These are phyloP conservation scores for Rhinogobius similis DNA, from an alignment of 2,113 vertebrate genomes.

Conservation along the genomic window DNA sequence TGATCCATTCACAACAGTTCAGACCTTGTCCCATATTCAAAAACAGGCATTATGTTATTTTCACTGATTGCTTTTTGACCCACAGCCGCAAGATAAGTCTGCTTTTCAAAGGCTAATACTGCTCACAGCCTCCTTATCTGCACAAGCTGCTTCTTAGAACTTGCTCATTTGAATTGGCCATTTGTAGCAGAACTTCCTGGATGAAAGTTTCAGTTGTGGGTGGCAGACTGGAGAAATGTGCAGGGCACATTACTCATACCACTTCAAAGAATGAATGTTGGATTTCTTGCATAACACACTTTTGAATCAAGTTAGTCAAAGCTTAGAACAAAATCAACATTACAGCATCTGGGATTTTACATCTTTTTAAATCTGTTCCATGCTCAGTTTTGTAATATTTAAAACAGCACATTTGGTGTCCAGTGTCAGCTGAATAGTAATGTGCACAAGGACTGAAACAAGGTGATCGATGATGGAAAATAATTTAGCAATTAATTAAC, in stretches of 20 bases:
- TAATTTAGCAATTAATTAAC: too few relatives aligned
- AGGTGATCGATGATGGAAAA: too few relatives aligned
- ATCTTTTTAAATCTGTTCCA: not conserved
- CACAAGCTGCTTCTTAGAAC: conserved; percentile 32
- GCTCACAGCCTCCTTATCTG: conserved; percentile 48
- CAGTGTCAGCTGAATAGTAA: not conserved
- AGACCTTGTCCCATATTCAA: conserved; percentile 39
- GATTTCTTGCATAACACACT: conserved; percentile 37
- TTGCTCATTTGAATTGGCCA: conserved; percentile 36
- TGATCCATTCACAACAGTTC: conserved; percentile 32
- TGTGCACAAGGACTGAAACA: not conserved
- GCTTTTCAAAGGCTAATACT: conserved; percentile 11
- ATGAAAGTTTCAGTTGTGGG: conserved; percentile 46
- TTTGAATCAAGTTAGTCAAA: conserved; percentile 43
- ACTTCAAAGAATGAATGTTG: conserved; percentile 40
- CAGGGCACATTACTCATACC: conserved; percentile 39
- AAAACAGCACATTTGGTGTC: not conserved
- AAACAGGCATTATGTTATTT: conserved; percentile 40
- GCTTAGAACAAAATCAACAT: conserved; percentile 27
- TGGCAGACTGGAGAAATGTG: conserved; percentile 32
- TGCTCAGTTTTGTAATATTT: not conserved
- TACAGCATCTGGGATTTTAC: conserved; percentile 32
- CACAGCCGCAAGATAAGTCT: conserved; percentile 38
- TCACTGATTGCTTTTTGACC: conserved; percentile 32
- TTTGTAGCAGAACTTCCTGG: conserved; percentile 37